phyloP scores from a whole-genome alignment of 2,113 vertebrate species.

The Myrmecophaga tridactyla region DNA sequence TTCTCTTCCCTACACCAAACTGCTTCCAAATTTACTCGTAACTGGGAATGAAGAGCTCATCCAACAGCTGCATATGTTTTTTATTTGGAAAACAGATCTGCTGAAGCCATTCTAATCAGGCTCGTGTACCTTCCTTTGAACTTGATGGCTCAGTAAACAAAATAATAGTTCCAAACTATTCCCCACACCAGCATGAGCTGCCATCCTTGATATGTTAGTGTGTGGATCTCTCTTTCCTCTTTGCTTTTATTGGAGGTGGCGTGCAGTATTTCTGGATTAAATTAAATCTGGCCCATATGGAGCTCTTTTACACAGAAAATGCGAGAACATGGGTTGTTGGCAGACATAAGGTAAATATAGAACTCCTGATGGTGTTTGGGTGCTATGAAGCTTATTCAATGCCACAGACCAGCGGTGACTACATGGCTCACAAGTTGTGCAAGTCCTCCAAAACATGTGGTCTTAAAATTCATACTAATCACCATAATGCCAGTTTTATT shows the following conservation, averaged over 20 bases:
- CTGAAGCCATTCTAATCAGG: slow-evolving; percentile 48
- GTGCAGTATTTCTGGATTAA: slow-evolving; percentile 69
- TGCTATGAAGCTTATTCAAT: slow-evolving; percentile 63
- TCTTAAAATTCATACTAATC: slow-evolving; percentile 38
- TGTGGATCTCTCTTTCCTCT: slow-evolving; percentile 55
- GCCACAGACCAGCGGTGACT: slow-evolving; percentile 58
- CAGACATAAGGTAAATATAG: slow-evolving; percentile 75
- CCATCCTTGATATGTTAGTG: slow-evolving; percentile 57
- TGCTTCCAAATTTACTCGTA: slow-evolving; percentile 52
- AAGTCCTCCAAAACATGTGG: slow-evolving; percentile 46
- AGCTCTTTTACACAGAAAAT: slow-evolving; percentile 67
- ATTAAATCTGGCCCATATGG: slow-evolving; percentile 70
- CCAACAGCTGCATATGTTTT: slow-evolving; percentile 54
- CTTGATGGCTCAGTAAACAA: slow-evolving; percentile 62
- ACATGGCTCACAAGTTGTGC: slow-evolving; percentile 47
- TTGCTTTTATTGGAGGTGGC: slow-evolving; percentile 73
- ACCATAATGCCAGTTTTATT: slow-evolving; percentile 1
- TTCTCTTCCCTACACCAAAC: not conserved
- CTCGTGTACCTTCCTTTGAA: slow-evolving; percentile 72
- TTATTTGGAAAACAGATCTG: slow-evolving; percentile 61
- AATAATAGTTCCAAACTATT: slow-evolving; percentile 60
- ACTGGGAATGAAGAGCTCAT: slow-evolving; percentile 10
- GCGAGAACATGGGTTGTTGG: slow-evolving; percentile 68
- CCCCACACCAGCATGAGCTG: slow-evolving; percentile 66
- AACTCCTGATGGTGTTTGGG: slow-evolving; percentile 66